Conservation (phyloP, 2,888 invertebrate species). For the Pinctada fucata region DNA sequence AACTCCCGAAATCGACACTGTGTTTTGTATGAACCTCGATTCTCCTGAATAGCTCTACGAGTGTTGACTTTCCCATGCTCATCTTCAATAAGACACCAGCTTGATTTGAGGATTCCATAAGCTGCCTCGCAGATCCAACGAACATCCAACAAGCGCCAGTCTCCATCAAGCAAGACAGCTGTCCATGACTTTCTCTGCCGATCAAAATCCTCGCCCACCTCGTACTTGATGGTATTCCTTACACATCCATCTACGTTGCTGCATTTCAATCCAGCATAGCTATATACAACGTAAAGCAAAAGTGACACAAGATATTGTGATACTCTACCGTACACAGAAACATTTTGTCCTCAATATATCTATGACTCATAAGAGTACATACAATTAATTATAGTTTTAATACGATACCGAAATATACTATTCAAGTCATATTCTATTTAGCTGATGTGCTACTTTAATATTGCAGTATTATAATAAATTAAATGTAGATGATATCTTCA, state of each 20-base stretch:
- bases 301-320: neutral
- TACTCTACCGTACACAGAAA: no score
- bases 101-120: constrained; percentile 38
- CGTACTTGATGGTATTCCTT: constrained; percentile 51
- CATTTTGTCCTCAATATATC: no score
- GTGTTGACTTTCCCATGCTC: constrained; percentile 40
- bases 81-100: constrained; percentile 42
- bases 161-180: constrained; percentile 71
- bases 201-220: constrained; percentile 66
- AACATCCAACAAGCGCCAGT: constrained; percentile 72
- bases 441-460: no score
- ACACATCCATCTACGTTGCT: constrained; percentile 31
- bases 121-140: constrained; percentile 64
- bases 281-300: neutral
- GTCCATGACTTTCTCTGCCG: constrained; percentile 71
- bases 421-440: no score
- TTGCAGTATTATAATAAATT: no score
- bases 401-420: no score
- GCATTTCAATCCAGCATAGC: constrained; percentile 37
- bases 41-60: constrained; percentile 36
- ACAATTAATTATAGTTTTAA: no score
- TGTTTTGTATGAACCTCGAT: constrained; percentile 36
- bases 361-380: no score
- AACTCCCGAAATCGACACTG: constrained; percentile 49
- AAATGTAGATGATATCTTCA: no score